Conservation (phyloP, 2,797 vertebrate species). For the Halcyon smyrnensis region DNA sequence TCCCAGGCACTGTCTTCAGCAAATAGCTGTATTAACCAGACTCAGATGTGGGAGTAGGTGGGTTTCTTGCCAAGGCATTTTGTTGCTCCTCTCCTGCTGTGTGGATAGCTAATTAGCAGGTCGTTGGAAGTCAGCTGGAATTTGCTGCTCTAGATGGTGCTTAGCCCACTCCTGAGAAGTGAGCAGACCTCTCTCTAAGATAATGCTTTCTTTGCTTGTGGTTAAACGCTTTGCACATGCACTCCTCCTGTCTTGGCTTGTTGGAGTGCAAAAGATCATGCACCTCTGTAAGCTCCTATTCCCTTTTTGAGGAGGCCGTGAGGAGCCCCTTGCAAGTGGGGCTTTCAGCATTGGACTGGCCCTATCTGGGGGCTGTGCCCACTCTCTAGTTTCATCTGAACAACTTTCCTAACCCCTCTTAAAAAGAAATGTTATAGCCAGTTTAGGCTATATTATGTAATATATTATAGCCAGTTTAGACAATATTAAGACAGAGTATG, state of each 20-base stretch:
- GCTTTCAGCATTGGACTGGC: not conserved
- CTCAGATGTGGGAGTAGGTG: conserved; percentile 30
- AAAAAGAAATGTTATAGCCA: not conserved
- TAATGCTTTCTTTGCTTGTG: not conserved
- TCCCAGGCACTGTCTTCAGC: not conserved
- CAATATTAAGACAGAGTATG: not conserved
- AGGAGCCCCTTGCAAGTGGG: not conserved
- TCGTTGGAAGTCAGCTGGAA: not conserved
- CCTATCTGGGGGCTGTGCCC: rapidly evolving
- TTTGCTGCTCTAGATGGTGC: conserved; percentile 3
- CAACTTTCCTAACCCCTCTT: not conserved
- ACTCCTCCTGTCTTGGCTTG: not conserved
- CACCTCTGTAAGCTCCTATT: not conserved
- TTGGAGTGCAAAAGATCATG: not conserved
- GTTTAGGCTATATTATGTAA: not conserved
- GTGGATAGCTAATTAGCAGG: conserved; percentile 32
- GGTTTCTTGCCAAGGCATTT: conserved; percentile 44
- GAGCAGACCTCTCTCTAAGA: not conserved
- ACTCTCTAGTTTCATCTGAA: not conserved
- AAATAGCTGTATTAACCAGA: not conserved
- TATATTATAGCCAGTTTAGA: not conserved
- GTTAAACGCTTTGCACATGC: rapidly evolving
- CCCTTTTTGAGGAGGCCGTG: not conserved
- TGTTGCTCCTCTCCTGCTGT: not conserved
- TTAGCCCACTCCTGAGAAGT: not conserved